Conservation (phyloP, 2,888 invertebrate species). For the Eristalinus sepulchralis region DNA sequence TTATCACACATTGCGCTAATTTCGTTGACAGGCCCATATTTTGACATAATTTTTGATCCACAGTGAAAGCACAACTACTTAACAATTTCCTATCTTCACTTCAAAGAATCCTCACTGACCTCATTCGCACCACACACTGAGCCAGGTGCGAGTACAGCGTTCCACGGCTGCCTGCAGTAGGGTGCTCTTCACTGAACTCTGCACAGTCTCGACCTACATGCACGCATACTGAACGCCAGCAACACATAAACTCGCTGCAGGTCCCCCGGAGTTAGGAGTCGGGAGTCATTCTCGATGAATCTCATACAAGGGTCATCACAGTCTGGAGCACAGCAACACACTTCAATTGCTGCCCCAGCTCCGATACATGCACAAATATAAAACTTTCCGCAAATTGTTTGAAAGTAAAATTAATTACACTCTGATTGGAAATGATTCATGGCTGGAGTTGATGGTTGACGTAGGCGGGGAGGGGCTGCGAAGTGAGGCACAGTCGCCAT, state of each 20-base stretch:
- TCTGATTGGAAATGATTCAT: slow-evolving; percentile 68
- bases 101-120: background rate
- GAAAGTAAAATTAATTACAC: slow-evolving; percentile 70
- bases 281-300: background rate
- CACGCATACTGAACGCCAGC: background rate
- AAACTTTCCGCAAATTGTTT: slow-evolving; percentile 65
- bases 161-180: background rate
- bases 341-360: slow-evolving; percentile 1
- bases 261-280: background rate
- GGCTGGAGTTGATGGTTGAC: slow-evolving; percentile 50
- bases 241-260: background rate
- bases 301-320: background rate
- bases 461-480: slow-evolving; percentile 1
- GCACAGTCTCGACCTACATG: background rate
- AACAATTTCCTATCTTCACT: background rate
- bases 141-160: background rate
- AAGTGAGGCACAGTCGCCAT: background rate
- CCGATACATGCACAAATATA: slow-evolving; percentile 46
- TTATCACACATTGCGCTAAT: background rate
- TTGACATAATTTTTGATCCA: background rate
- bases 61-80: background rate
- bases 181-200: background rate
- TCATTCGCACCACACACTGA: slow-evolving; percentile 3
- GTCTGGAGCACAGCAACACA: slow-evolving; percentile 1
- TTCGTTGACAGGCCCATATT: background rate